Conservation (phyloP, 1,140 invertebrate genomes). For the Procambarus clarkii region DNA sequence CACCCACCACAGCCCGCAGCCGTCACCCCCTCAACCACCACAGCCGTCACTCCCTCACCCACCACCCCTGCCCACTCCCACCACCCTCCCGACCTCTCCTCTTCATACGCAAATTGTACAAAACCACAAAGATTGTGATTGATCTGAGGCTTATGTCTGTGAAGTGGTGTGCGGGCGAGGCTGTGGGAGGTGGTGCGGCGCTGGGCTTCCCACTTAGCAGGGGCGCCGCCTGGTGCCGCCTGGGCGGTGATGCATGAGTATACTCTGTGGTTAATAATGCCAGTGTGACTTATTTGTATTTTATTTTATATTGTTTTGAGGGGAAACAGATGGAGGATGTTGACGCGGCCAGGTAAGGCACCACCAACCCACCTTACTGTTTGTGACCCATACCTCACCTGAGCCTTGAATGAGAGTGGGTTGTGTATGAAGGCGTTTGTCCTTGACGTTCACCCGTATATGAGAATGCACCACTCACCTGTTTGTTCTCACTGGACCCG, state of each 20-base stretch:
- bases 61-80: neutral
- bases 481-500: conserved; percentile 1
- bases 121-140: too few relatives aligned
- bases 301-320: neutral
- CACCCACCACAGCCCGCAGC: too few relatives aligned
- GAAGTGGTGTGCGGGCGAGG: neutral
- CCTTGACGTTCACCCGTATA: neutral
- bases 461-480: conserved; percentile 16
- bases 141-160: too few relatives aligned
- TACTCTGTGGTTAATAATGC: neutral
- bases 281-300: neutral
- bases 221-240: neutral
- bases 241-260: neutral
- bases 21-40: too few relatives aligned
- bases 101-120: too few relatives aligned
- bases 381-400: neutral
- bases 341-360: neutral
- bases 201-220: neutral
- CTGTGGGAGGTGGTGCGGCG: neutral
- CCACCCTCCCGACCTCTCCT: too few relatives aligned
- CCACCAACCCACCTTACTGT: neutral
- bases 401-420: neutral
- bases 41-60: neutral
- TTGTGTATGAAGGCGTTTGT: neutral
- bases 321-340: neutral